These are phyloP conservation scores for Bombus terrestris DNA, from an alignment of 1,140 invertebrate genomes.

Conservation along the genomic window DNA sequence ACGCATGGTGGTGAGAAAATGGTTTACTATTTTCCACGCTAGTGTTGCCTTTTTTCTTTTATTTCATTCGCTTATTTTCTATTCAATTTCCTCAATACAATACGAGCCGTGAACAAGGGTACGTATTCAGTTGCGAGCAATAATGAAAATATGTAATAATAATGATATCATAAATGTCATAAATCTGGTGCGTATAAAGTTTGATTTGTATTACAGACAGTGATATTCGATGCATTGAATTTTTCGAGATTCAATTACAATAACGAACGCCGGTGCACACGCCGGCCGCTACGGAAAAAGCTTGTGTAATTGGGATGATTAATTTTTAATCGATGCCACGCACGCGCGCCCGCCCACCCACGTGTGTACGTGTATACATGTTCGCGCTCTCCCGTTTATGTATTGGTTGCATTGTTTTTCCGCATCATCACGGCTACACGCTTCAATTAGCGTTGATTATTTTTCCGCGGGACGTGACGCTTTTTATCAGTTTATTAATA, in stretches of 20 bases:
- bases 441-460: conserved; percentile 58
- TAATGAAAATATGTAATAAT: conserved; percentile 53
- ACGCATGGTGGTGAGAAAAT: background rate
- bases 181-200: conserved; percentile 23
- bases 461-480: conserved; percentile 33
- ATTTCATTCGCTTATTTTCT: conserved; percentile 9
- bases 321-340: conserved; percentile 51
- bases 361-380: no score
- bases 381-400: background rate
- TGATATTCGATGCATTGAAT: conserved; percentile 54
- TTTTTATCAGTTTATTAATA: conserved; percentile 56
- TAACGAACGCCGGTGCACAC: conserved; percentile 25
- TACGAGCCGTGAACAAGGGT: background rate
- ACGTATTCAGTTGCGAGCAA: conserved; percentile 13
- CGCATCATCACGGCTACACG: conserved; percentile 31
- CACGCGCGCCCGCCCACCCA: background rate
- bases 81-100: conserved; percentile 19
- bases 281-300: conserved; percentile 27
- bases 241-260: conserved; percentile 54
- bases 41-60: background rate
- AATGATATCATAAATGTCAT: conserved; percentile 40
- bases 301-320: conserved; percentile 55
- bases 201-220: conserved; percentile 49
- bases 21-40: background rate
- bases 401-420: conserved; percentile 48